Evolutionary conservation across 2,888 invertebrate genomes (phyloP).

Genomic region (Theretra japonica): DNA sequence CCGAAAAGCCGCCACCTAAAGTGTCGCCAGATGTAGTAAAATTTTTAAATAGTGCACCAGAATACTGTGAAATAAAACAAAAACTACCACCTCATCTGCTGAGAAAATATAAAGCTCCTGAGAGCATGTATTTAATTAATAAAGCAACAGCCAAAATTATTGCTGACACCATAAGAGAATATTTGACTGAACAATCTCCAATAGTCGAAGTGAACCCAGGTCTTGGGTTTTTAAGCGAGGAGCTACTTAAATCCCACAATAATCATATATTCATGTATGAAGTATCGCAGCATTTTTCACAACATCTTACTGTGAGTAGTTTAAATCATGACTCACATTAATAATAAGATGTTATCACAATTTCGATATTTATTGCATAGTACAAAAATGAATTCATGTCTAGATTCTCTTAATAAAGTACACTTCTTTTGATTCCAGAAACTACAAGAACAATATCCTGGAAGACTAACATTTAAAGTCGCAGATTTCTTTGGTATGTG

Average conservation of each 20-base stretch:
- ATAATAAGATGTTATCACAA: not conserved
- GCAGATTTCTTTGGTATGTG: constrained; percentile 85
- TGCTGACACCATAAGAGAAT: constrained; percentile 59
- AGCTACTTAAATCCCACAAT: constrained; percentile 81
- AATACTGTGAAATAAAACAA: constrained; percentile 61
- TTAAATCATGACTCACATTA: not conserved
- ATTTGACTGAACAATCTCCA: constrained; percentile 60
- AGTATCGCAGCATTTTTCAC: constrained; percentile 75
- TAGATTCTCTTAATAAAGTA: not conserved
- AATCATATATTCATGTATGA: constrained; percentile 86
- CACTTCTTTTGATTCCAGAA: constrained; percentile 47
- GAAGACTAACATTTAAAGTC: constrained; percentile 71
- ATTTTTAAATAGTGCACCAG: constrained; percentile 62
- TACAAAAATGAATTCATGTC: not conserved
- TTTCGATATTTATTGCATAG: too few species aligned
- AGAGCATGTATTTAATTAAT: constrained; percentile 77
- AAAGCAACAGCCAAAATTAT: constrained; percentile 69
- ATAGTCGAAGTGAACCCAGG: constrained; percentile 90
- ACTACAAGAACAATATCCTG: constrained; percentile 66
- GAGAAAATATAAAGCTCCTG: constrained; percentile 69
- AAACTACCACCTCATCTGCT: constrained; percentile 66
- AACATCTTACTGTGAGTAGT: constrained; percentile 70
- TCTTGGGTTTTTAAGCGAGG: constrained; percentile 85
- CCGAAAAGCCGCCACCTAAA: constrained; percentile 58
- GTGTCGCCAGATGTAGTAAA: constrained; percentile 65